Percentiles rank a stretch among this genome's conserved stretches.
These are phyloP conservation scores for Mythimna vitellina DNA, from an alignment of 2,888 invertebrate genomes.

Conservation along the genomic window DNA sequence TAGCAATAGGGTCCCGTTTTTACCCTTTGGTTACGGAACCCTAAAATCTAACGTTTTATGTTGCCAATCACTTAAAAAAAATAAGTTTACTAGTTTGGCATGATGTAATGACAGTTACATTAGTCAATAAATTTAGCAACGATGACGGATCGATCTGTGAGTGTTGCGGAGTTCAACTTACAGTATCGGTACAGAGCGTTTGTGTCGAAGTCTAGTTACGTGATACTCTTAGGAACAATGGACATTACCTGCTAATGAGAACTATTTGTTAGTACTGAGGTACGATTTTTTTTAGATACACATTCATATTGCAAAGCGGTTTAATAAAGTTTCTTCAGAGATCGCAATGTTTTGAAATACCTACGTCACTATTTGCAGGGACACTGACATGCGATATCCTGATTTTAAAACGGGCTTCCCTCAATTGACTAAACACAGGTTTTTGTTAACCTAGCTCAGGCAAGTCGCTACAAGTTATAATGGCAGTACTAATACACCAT, in stretches of 20 bases:
- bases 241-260: conserved; percentile 9
- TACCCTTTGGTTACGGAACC: too few species aligned
- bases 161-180: conserved; percentile 15
- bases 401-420: too few species aligned
- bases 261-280: conserved; percentile 1
- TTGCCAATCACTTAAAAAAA: conserved; percentile 15
- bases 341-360: not conserved
- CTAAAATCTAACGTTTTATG: not conserved
- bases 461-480: too few species aligned
- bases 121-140: conserved; percentile 20
- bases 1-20: too few species aligned
- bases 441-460: too few species aligned
- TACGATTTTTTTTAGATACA: not conserved
- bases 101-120: conserved; percentile 19
- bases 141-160: conserved; percentile 12
- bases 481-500: too few species aligned
- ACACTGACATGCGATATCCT: too few species aligned
- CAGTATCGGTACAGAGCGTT: not conserved
- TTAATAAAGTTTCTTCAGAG: conserved; percentile 7
- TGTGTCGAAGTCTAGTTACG: conserved; percentile 3
- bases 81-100: not conserved
- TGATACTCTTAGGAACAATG: conserved; percentile 19
- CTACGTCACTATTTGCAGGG: too few species aligned
- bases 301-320: not conserved
- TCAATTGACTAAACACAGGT: too few species aligned